Base-by-base conservation (phyloP, 2,797 vertebrate genomes). In the Tinamus major region DNA sequence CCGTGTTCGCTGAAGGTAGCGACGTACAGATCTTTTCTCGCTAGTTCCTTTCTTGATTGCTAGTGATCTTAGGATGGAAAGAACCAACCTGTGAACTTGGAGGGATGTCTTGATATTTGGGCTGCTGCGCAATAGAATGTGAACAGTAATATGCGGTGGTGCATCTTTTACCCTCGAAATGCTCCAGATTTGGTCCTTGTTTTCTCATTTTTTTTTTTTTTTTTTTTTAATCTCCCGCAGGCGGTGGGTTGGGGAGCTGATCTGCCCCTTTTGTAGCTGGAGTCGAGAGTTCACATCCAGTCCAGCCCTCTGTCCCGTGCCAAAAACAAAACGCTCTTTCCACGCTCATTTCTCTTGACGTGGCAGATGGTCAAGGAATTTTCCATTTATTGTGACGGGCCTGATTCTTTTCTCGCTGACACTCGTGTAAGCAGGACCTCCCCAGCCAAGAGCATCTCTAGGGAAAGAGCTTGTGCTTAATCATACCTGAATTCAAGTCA, bases 301-400 rank as follows among this genome's bases (percentile, higher is more conserved):
- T 79, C 46, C 31, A 82, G 49, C 75, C 46, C 92, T 90, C 79
- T 84, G 64, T 81, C 37, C 81, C 53, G 88, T 12, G 88, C 93
- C 94, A 95, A 88, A 95, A 85, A 71, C 56, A 33, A 94, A 88
- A 79, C n/a, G 39, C 63, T 79, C 80, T 75, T 90, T 95, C 77
- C 83, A 80, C 35, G 2, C 67, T 58, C 70, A 37, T 64, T 27
- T 61, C 79, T 74, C 56, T 64, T 63, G 72, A 87, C 68, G 78
- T 77, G 70, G 61, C 85, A 81, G 71, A 59, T 84, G 49, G 42
- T 81, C 53, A 48, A 91, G 74, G 84, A 71, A 46, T 76, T 94
- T 94, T 95, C 95, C 90, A 69, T 89, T 91, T 86, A 87, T 79
- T 79, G 46, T 74, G 83, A 58, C 27, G 71, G 83, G 48, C 91